Evolutionary conservation across 2,113 vertebrate genomes (phyloP).

Genomic region (human (Homo sapiens)): GRCh38 chr2:14666001-14666500

Average conservation of each 20-base stretch:
- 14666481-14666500: neutral
- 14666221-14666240: rapidly evolving
- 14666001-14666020: neutral
- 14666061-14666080: neutral
- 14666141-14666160: too few relatives aligned
- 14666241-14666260: neutral
- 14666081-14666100: neutral
- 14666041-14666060: neutral
- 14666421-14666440: neutral
- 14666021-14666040: neutral
- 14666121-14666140: neutral
- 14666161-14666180: neutral
- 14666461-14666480: neutral
- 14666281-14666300: neutral
- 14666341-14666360: neutral
- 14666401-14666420: neutral
- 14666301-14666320: neutral
- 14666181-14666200: neutral
- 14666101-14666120: neutral
- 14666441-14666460: neutral
- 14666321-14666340: neutral
- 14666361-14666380: neutral
- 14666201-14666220: neutral
- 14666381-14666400: neutral
- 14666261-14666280: neutral